phyloP scores from a whole-genome alignment of 2,888 invertebrate species.

The Saturnia pavonia region DNA sequence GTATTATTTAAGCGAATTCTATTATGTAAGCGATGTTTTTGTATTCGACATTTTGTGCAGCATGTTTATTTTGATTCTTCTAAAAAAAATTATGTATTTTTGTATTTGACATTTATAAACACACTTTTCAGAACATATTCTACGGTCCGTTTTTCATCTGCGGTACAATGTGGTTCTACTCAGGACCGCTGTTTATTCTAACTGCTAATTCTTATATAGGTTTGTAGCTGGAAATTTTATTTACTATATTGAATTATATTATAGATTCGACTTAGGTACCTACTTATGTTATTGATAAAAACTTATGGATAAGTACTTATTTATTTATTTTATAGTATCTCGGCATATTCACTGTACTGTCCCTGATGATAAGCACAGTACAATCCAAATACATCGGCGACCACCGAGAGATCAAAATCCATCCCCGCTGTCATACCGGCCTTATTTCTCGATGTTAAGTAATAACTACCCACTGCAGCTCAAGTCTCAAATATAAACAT shows the following conservation, averaged over 20 bases:
- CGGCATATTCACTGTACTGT: no score
- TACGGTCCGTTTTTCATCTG: slow-evolving; percentile 92
- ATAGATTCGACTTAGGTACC: no score
- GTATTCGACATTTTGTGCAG: not conserved
- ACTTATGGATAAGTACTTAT: no score
- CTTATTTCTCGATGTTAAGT: no score
- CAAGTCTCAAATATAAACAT: no score
- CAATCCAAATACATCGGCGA: no score
- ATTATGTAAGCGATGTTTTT: not conserved
- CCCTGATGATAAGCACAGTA: no score
- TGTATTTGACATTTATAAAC: slow-evolving; percentile 15
- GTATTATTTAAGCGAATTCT: not conserved
- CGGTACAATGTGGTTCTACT: slow-evolving; percentile 93
- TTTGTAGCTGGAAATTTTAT: slow-evolving; percentile 33
- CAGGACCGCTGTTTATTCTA: slow-evolving; percentile 89
- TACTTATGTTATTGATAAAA: not conserved
- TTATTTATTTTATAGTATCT: no score
- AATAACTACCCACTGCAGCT: no score
- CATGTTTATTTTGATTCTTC: no score
- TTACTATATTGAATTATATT: not conserved
- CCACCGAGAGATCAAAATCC: no score
- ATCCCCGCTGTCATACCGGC: no score
- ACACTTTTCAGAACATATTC: slow-evolving; percentile 83
- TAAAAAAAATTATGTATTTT: not conserved
- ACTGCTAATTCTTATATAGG: slow-evolving; percentile 90